Base-by-base conservation (phyloP, 2,888 invertebrate species). In the Pterostichus niger region DNA sequence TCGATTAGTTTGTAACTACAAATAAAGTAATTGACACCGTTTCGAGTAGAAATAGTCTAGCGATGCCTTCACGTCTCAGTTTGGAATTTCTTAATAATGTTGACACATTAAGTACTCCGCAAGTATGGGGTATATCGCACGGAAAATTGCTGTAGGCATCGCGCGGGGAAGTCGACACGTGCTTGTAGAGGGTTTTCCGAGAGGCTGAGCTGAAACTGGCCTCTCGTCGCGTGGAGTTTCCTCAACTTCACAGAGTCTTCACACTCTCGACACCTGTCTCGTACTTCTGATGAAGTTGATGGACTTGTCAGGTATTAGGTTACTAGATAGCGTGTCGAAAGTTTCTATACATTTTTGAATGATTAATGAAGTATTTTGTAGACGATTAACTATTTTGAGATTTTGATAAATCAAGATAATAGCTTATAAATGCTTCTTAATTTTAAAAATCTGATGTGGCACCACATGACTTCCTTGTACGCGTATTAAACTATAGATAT, bases 51-150 rank as follows among this genome's bases (percentile, higher is more conserved):
- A 68, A 56, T 56, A 17, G 56, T 56, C 17, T 24, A 24, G 15
- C 13, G 61, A 49, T 73, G 49, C 73, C 52, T n/a, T 73, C 73
- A 73, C 73, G 73, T 49, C 33, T 35, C 56, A 33, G 33, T 54
- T 54, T 76, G 76, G 76, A 76, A 76, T 76, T 76, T 76, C 54
- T 54, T 76, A 76, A 76, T 76, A 76, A 76, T 76, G 54, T 76
- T 76, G 76, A 76, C 76, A 76, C 76, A 76, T 54, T 76, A 54
- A 76, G 54, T 52, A 52, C 52, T 68, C 5, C 35, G 35, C 68
- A n/a, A 68, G 35, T 40, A 13, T 64, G 31, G 49, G 46, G 75
- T 75, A 75, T 49, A 75, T 75, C 49, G 75, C 31, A 49, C 54
- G 76, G 56, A 76, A 76, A 76, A 76, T 76, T 54, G 76, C 33